phyloP scores from a whole-genome alignment of 35 echinoderm and acorn worm species.

The Lytechinus variegatus region DNA sequence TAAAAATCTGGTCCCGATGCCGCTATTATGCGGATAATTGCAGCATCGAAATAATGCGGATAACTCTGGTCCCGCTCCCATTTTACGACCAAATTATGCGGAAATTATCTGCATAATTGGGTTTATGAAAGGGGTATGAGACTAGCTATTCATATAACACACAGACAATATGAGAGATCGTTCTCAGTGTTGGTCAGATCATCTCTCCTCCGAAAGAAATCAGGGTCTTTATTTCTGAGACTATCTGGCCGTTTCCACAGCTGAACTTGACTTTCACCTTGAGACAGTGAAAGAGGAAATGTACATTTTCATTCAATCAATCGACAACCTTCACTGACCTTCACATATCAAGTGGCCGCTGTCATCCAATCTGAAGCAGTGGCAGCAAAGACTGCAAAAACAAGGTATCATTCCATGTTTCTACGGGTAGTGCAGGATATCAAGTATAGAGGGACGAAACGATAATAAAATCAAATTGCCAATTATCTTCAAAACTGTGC shows the following conservation, averaged over 20 bases:
- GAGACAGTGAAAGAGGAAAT: neutral
- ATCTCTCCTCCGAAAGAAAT: neutral
- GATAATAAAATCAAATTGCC: neutral
- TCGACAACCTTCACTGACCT: neutral
- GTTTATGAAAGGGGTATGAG: too few species aligned
- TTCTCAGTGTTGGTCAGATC: too few species aligned
- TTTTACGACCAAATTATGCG: too few species aligned
- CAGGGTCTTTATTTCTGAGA: neutral
- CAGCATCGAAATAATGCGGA: too few species aligned
- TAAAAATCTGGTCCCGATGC: too few species aligned
- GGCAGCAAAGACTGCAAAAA: neutral
- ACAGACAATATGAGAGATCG: too few species aligned
- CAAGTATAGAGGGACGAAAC: neutral
- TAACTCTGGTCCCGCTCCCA: too few species aligned
- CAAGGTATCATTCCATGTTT: neutral
- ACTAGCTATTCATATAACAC: too few species aligned
- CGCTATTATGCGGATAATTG: too few species aligned
- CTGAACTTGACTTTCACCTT: conserved; percentile 5
- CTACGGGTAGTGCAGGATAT: neutral
- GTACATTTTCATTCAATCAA: conserved; percentile 4
- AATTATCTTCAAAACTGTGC: neutral
- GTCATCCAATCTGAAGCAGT: neutral
- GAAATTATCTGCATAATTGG: too few species aligned
- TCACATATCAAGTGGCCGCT: neutral
- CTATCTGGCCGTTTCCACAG: neutral